A percentile compares a stretch with the other conserved stretches of the same genome.
Evolutionary conservation across 2,888 invertebrate species (phyloP).

Genomic region (Petrolisthes manimaculis): DNA sequence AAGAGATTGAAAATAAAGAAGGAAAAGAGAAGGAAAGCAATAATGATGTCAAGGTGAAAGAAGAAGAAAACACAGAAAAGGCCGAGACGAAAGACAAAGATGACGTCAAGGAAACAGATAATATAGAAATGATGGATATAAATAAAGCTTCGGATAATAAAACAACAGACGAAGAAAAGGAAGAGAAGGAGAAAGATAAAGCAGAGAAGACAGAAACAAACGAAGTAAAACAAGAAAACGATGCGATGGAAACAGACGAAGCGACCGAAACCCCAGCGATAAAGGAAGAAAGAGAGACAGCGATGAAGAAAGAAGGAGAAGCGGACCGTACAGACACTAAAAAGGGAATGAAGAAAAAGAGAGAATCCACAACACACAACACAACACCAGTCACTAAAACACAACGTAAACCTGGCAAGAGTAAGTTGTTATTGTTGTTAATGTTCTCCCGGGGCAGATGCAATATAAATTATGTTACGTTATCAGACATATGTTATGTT

Average conservation of each 20-base stretch:
- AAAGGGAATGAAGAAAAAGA: too few relatives aligned
- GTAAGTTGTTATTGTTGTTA: too few relatives aligned
- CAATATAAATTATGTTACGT: too few relatives aligned
- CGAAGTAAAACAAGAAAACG: background rate
- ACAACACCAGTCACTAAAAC: too few relatives aligned
- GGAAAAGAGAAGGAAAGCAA: background rate
- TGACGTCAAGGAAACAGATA: background rate
- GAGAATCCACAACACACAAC: too few relatives aligned
- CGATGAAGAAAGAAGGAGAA: background rate
- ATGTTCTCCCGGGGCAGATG: too few relatives aligned
- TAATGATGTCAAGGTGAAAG: background rate
- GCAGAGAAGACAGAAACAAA: background rate
- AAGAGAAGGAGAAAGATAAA: background rate
- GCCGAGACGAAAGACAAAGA: background rate
- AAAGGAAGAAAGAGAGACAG: background rate
- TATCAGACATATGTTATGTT: too few relatives aligned
- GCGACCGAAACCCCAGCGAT: background rate
- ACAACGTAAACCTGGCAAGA: too few relatives aligned
- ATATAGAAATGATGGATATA: background rate
- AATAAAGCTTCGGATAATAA: background rate
- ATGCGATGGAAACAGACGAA: background rate
- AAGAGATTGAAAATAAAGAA: too few relatives aligned
- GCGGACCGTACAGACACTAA: too few relatives aligned
- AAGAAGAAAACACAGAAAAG: background rate
- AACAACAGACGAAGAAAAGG: background rate